Percentiles rank a stretch among this genome's conserved stretches.
Evolutionary conservation across 1,140 invertebrate genomes (phyloP).

Genomic region (Antheraea mylitta): DNA sequence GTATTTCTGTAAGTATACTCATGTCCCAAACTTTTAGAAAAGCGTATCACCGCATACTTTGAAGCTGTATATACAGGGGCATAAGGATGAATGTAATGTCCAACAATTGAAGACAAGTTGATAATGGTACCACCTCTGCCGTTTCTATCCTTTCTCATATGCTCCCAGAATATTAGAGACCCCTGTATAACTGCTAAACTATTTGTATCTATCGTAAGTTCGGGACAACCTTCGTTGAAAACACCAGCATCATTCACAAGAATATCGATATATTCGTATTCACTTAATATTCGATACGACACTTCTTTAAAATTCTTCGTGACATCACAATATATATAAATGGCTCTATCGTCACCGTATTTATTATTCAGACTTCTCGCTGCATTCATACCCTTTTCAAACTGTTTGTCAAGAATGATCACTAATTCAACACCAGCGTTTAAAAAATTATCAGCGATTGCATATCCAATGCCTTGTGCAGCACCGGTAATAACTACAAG

Average conservation of each 20-base stretch:
- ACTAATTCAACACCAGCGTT: no score
- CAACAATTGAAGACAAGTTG: background rate
- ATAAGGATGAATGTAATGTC: background rate
- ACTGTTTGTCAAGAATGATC: no score
- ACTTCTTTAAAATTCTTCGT: no score
- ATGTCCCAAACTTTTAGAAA: background rate
- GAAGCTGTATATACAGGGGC: background rate
- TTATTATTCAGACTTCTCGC: no score
- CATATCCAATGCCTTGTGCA: no score
- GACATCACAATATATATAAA: no score
- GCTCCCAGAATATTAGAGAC: background rate
- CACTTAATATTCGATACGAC: no score
- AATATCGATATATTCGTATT: no score
- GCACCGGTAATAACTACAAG: no score
- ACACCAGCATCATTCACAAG: background rate
- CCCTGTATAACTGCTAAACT: background rate
- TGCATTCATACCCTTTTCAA: no score
- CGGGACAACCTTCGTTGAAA: background rate
- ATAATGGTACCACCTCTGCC: constrained; percentile 8
- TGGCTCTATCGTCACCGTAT: no score
- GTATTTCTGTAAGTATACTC: background rate
- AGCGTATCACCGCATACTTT: background rate
- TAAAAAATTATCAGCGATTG: no score
- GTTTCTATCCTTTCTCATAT: constrained; percentile 4
- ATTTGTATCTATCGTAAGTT: background rate